Evolutionary conservation across 2,113 vertebrate species (phyloP).

Genomic region (Eleginops maclovinus): DNA sequence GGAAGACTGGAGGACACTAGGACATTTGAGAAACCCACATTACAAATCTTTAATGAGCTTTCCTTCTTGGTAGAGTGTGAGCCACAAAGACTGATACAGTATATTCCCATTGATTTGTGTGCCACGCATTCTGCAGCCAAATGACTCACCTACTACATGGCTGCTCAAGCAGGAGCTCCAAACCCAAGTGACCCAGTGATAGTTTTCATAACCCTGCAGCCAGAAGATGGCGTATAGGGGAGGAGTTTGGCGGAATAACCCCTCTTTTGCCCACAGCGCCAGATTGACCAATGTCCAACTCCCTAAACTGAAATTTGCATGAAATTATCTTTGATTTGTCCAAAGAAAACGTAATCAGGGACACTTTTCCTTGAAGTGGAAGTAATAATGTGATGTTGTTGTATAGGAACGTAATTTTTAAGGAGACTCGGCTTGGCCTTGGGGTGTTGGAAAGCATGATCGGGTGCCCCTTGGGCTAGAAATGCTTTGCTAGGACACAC

Average conservation of each 20-base stretch:
- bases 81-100: neutral
- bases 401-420: no score
- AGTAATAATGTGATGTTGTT: no score
- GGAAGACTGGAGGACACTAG: neutral
- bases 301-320: no score
- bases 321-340: no score
- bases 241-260: constrained; percentile 37
- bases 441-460: constrained; percentile 9
- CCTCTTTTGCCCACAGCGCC: no score
- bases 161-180: constrained; percentile 1
- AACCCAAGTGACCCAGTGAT: constrained; percentile 2
- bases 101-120: neutral
- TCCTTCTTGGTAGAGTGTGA: neutral
- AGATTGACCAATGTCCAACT: no score
- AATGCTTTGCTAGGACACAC: neutral
- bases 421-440: neutral
- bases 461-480: neutral
- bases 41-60: neutral
- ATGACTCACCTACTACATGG: neutral
- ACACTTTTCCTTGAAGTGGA: no score
- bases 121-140: neutral
- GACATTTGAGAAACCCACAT: constrained; percentile 7
- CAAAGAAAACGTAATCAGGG: no score
- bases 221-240: neutral
- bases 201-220: constrained; percentile 24